Conservation (phyloP, 2,797 vertebrate species). For the Hephaestus fuliginosus region DNA sequence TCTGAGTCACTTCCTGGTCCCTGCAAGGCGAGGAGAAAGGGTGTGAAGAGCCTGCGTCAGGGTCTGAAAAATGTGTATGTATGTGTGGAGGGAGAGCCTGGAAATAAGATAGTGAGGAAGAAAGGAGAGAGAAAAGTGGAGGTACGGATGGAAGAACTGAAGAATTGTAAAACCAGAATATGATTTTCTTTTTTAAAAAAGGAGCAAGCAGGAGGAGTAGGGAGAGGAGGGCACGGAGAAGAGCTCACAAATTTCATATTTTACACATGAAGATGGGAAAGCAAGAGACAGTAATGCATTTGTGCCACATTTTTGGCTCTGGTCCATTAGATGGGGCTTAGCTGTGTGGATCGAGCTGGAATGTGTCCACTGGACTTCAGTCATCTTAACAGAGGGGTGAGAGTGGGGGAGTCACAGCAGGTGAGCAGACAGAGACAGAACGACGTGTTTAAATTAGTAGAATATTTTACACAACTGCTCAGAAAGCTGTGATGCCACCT, state of each 20-base stretch:
- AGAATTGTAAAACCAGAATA: no score
- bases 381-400: conserved; percentile 5
- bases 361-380: background rate
- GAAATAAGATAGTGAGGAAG: no score
- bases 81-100: no score
- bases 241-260: background rate
- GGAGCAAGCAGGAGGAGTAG: background rate
- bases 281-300: background rate
- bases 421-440: background rate
- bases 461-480: background rate
- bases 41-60: background rate
- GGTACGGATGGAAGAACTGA: no score
- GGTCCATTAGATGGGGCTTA: background rate
- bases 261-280: background rate
- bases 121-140: no score
- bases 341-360: conserved; percentile 9
- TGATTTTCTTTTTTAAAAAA: background rate
- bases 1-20: conserved; percentile 40
- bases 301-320: background rate
- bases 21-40: conserved; percentile 8
- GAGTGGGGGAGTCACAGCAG: conserved; percentile 4
- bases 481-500: conserved; percentile 4
- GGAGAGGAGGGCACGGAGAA: background rate
- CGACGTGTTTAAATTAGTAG: background rate
- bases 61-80: background rate